Percentiles rank a stretch among this genome's conserved stretches.
These are phyloP conservation scores for Enteromius mattozi DNA, from an alignment of 2,797 vertebrate genomes.

Conservation along the genomic window DNA sequence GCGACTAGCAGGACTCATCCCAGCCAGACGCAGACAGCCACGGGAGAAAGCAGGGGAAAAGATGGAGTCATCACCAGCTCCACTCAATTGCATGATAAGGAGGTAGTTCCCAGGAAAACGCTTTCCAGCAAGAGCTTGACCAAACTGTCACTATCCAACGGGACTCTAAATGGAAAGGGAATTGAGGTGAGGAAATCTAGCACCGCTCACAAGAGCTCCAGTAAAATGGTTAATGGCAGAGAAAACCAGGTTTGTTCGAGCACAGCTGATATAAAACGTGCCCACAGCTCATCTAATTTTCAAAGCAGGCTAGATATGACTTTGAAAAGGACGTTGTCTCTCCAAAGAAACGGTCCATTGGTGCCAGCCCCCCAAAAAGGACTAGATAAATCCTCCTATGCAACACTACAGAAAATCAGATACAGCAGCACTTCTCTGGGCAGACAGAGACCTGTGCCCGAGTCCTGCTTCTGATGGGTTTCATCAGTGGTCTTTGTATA, in stretches of 20 bases:
- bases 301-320: constrained; percentile 74
- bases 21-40: constrained; percentile 63
- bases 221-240: constrained; percentile 65
- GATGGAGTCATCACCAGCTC: constrained; percentile 79
- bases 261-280: constrained; percentile 74
- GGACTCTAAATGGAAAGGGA: constrained; percentile 63
- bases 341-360: constrained; percentile 75
- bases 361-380: constrained; percentile 59
- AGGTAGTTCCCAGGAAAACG: constrained; percentile 36
- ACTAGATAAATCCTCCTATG: constrained; percentile 72
- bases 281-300: constrained; percentile 86
- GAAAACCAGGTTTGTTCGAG: constrained; percentile 40
- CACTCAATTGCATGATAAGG: constrained; percentile 63
- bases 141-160: constrained; percentile 74
- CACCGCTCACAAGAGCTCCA: constrained; percentile 44
- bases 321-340: constrained; percentile 77
- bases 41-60: constrained; percentile 65
- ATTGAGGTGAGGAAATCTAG: constrained; percentile 61
- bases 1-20: constrained; percentile 53
- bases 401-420: constrained; percentile 78
- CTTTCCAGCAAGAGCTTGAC: constrained; percentile 57
- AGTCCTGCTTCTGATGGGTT: constrained; percentile 78
- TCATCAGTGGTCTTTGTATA: constrained; percentile 1
- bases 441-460: constrained; percentile 72
- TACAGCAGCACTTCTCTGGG: constrained; percentile 83